These are phyloP conservation scores for Hofmannophila pseudospretella DNA, from an alignment of 2,888 invertebrate genomes.

Conservation along the genomic window DNA sequence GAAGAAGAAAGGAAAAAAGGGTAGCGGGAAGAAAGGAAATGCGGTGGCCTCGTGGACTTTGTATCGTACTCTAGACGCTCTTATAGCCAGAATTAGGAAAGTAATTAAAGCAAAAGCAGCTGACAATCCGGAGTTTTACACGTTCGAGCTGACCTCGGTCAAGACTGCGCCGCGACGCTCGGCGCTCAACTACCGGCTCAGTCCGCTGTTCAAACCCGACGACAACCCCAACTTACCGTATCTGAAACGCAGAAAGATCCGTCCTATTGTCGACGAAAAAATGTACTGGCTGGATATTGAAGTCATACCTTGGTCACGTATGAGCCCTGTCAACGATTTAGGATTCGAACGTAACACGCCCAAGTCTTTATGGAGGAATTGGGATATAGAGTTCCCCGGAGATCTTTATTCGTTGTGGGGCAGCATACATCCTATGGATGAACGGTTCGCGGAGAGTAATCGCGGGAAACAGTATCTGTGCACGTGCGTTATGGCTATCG, in stretches of 20 bases:
- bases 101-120: conserved; percentile 15
- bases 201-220: conserved; percentile 62
- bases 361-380: conserved; percentile 78
- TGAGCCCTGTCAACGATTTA: conserved; percentile 51
- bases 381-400: conserved; percentile 82
- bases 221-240: conserved; percentile 57
- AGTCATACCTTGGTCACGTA: conserved; percentile 60
- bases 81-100: conserved; percentile 47
- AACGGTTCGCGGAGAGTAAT: conserved; percentile 67
- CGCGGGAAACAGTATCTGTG: conserved; percentile 82
- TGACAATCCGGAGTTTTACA: conserved; percentile 66
- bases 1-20: conserved; percentile 6
- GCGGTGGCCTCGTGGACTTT: conserved; percentile 68
- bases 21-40: conserved; percentile 9
- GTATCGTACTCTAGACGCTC: conserved; percentile 49
- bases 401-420: conserved; percentile 84
- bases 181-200: conserved; percentile 58
- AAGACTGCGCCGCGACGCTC: conserved; percentile 70
- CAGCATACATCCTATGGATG: conserved; percentile 78
- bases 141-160: conserved; percentile 76
- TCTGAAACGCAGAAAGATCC: conserved; percentile 39
- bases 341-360: conserved; percentile 52
- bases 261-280: conserved; percentile 63
- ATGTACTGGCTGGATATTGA: conserved; percentile 68
- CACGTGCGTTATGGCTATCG: conserved; percentile 77